A percentile compares a stretch with the other conserved stretches of the same genome.
These are phyloP conservation scores for Physeter macrocephalus DNA, from an alignment of 2,113 vertebrate species.

Conservation along the genomic window DNA sequence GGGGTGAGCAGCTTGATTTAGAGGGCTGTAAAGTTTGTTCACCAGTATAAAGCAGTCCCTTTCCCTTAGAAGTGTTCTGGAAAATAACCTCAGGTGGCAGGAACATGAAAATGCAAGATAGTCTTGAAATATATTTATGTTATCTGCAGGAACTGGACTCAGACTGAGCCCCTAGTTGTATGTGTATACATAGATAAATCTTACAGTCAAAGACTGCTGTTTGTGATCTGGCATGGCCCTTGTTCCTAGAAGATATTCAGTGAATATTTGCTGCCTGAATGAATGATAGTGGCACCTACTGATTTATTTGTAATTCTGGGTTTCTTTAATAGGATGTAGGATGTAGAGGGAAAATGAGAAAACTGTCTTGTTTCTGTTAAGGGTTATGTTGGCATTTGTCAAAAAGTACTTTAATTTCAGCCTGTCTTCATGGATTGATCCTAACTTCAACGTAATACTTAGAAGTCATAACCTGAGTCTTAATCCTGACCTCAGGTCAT, in stretches of 20 bases:
- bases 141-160: background rate
- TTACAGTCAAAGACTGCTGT: background rate
- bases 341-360: background rate
- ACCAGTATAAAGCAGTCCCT: background rate
- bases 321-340: background rate
- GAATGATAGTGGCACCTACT: background rate
- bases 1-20: background rate
- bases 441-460: background rate
- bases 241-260: slow-evolving; percentile 11
- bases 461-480: background rate
- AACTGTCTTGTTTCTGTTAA: background rate
- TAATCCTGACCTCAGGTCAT: background rate
- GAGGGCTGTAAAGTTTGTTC: background rate
- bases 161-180: background rate
- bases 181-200: background rate
- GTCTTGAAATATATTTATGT: background rate
- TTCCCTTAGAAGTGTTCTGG: background rate
- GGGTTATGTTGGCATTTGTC: background rate
- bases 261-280: slow-evolving; percentile 33
- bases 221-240: background rate
- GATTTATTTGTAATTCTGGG: slow-evolving; percentile 21
- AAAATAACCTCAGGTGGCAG: background rate
- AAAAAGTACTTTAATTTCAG: slow-evolving; percentile 1
- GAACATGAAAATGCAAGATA: slow-evolving; percentile 5
- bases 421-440: background rate